Evolutionary conservation across 2,797 vertebrate species (phyloP).

Genomic region (Psittacula echo): DNA sequence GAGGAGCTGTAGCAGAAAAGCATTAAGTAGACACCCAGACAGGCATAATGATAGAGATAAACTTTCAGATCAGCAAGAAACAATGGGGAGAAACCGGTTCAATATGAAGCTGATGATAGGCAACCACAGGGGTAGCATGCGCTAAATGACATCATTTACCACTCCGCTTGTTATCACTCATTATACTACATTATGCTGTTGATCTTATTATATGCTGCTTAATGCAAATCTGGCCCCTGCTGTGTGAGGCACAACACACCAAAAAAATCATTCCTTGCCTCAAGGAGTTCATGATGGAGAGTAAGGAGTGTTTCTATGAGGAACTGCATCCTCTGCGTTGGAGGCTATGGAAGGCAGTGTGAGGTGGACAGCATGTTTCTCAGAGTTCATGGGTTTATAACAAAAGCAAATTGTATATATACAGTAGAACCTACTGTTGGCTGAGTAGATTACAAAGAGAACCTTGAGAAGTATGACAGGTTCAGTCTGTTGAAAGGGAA

Average conservation of each 20-base stretch:
- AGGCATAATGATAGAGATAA: neutral
- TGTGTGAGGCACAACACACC: neutral
- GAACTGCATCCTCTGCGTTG: neutral
- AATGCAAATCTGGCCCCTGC: neutral
- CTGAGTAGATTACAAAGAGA: neutral
- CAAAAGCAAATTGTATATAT: neutral
- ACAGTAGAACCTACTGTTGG: neutral
- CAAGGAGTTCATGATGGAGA: neutral
- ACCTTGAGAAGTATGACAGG: neutral
- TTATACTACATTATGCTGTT: neutral
- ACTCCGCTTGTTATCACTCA: constrained; percentile 13
- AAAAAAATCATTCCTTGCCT: neutral
- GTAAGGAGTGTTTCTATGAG: neutral
- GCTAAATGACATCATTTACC: constrained; percentile 14
- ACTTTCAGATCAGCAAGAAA: neutral
- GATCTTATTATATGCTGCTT: constrained; percentile 4
- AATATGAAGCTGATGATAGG: neutral
- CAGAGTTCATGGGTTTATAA: neutral
- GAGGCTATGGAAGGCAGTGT: neutral
- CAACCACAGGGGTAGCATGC: neutral
- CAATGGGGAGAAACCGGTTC: neutral
- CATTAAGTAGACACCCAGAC: neutral
- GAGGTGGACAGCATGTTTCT: neutral
- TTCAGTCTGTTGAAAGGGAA: neutral
- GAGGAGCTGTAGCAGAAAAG: neutral